Conservation (phyloP, 2,888 invertebrate genomes). For the Rosalia funebris region DNA sequence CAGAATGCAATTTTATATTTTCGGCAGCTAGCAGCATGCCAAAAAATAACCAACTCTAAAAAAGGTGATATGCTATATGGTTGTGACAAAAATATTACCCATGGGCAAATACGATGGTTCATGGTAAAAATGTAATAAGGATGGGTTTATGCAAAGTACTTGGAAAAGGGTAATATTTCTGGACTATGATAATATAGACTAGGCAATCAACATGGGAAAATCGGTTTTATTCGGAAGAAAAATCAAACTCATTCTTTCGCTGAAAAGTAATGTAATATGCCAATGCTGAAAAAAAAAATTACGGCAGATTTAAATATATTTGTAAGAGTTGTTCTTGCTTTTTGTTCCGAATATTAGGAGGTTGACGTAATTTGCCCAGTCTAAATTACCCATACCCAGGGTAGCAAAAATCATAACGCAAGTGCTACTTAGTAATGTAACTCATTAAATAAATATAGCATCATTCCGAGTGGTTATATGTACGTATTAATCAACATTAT, state of each 20-base stretch:
- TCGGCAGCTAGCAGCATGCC: slow-evolving; percentile 62
- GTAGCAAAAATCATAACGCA: slow-evolving; percentile 61
- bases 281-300: too few species aligned
- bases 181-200: slow-evolving; percentile 31
- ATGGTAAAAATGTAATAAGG: slow-evolving; percentile 13
- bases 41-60: slow-evolving; percentile 52
- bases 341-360: background rate
- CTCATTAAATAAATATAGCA: slow-evolving; percentile 47
- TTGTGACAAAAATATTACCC: slow-evolving; percentile 55
- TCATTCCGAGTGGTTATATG: slow-evolving; percentile 53
- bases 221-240: too few species aligned
- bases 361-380: slow-evolving; percentile 33
- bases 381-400: slow-evolving; percentile 41
- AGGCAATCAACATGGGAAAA: slow-evolving; percentile 18
- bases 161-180: slow-evolving; percentile 53
- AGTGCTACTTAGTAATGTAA: slow-evolving; percentile 58
- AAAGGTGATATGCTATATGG: slow-evolving; percentile 46
- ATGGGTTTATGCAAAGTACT: slow-evolving; percentile 18
- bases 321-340: slow-evolving; percentile 10
- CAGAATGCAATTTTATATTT: slow-evolving; percentile 55
- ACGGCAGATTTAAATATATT: too few species aligned
- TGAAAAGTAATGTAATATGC: too few species aligned
- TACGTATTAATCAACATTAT: slow-evolving; percentile 31
- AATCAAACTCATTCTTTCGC: too few species aligned
- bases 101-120: slow-evolving; percentile 12